Conservation (phyloP, 2,113 vertebrate species). For the Monarcha castaneiventris region DNA sequence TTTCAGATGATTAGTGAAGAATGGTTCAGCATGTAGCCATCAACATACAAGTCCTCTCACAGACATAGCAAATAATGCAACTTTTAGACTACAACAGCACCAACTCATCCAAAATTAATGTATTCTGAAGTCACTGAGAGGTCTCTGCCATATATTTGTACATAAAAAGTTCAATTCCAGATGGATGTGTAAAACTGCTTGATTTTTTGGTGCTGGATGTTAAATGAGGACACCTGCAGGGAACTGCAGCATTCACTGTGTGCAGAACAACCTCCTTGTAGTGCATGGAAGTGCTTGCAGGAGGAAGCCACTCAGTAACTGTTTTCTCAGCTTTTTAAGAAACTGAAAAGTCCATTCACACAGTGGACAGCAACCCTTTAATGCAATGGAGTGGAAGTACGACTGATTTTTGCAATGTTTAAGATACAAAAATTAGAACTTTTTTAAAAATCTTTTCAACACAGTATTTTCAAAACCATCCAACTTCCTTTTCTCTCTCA, state of each 20-base stretch:
- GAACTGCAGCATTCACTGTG: background rate
- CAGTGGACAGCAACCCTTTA: background rate
- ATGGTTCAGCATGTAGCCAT: background rate
- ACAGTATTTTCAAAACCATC: background rate
- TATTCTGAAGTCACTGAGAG: background rate
- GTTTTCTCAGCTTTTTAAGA: background rate
- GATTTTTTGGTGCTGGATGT: background rate
- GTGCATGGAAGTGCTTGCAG: background rate
- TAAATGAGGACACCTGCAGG: background rate
- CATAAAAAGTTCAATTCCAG: background rate
- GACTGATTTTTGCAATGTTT: background rate
- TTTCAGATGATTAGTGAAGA: background rate
- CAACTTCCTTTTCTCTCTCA: background rate
- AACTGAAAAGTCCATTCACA: background rate
- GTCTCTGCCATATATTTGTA: background rate
- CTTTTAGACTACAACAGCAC: background rate
- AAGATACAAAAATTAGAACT: background rate
- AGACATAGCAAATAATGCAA: background rate
- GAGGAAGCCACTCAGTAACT: background rate
- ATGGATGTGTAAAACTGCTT: background rate
- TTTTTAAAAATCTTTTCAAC: background rate
- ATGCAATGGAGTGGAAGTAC: background rate
- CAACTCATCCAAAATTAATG: background rate
- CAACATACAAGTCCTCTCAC: fast-evolving
- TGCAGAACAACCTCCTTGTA: background rate